phyloP scores from a whole-genome alignment of 2,797 vertebrate species.

The Enteromius radiatus region DNA sequence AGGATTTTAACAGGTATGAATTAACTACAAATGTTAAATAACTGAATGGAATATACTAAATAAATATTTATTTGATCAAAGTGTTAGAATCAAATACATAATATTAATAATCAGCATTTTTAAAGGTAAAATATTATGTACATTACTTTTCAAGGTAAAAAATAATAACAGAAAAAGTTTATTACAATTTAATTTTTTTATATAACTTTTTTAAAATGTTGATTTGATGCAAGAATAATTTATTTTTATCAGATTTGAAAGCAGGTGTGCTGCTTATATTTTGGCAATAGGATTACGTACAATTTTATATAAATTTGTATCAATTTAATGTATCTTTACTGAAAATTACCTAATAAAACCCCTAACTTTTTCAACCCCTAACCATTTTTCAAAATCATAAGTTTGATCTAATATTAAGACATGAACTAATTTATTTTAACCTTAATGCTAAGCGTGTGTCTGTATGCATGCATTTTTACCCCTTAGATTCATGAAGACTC shows the following conservation, averaged over 20 bases:
- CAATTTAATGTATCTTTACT: not conserved
- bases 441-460: not conserved
- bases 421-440: not conserved
- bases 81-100: not conserved
- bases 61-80: not conserved
- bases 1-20: not conserved
- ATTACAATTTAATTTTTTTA: not conserved
- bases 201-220: not conserved
- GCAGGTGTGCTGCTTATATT: not conserved
- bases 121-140: not conserved
- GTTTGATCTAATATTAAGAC: not conserved
- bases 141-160: not conserved
- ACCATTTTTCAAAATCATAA: not conserved
- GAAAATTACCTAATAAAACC: not conserved
- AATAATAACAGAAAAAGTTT: not conserved
- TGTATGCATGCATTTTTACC: not conserved
- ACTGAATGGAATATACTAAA: not conserved
- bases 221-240: not conserved
- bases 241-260: not conserved
- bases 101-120: not conserved
- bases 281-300: not conserved
- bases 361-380: too few relatives aligned
- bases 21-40: constrained; percentile 1
- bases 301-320: not conserved
- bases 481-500: not conserved